Evolutionary conservation across 2,797 vertebrate genomes (phyloP), one percentile per base, ranked within the genome.

Genomic region (Aplochiton taeniatus): DNA sequence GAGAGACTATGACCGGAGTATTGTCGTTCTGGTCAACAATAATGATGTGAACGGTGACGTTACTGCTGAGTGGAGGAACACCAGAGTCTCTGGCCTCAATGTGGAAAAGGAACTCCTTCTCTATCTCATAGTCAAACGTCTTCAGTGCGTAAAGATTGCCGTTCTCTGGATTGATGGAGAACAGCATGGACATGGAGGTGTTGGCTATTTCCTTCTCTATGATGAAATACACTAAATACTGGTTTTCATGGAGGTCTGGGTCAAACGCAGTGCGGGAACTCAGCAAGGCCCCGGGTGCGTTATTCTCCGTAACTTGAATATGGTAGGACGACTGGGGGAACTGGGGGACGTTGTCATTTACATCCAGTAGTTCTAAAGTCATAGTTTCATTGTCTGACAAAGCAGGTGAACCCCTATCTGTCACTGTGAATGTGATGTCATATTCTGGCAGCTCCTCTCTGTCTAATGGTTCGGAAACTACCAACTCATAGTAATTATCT

Each of bases 161-260:
- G 11, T 74, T 84, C 20, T 73, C 77, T 11, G 76, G 65, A 31
- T 80, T 82, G 41, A 82, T 76, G 14, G 80, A 80, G 63, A 84
- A 74, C 11, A 78, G 69, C 48, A 65, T 73, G 0, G 78, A 75
- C 51, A 70, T 65, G 4, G 80, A 74, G 0, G 69, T 67, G 20
- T 75, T 77, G 17, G 54, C 64, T 4, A 73, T 70, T 12, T 73
- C 65, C 10, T 49, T 79, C 14, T 83, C 73, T 17, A 80, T 14
- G 11, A 86, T 72, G 41, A 74, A 81, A 74, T 84, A 87, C 12
- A 65, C 62, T 4, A 87, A 52, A 41, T 70, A 69, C 48, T 79
- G 77, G 72, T 87, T 87, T 67, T 85, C 77, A 58, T 71, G 69
- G 13, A 68, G 52, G 16, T 87, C 85, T 31, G 70, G 66, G 54